phyloP scores from a whole-genome alignment of 2,113 vertebrate genomes.

The Perca fluviatilis region DNA sequence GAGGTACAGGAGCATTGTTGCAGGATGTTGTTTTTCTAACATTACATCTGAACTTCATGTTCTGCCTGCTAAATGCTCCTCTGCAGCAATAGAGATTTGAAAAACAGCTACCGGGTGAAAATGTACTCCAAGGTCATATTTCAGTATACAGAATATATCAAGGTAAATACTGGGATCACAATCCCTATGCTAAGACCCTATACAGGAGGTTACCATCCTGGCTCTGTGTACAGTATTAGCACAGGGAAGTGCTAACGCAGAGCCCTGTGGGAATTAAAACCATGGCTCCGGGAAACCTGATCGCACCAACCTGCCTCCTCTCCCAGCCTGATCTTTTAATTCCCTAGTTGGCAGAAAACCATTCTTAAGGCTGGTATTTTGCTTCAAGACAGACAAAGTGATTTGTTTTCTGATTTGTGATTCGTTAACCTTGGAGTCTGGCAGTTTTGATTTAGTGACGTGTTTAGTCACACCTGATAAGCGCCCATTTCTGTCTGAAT shows the following conservation, averaged over 20 bases:
- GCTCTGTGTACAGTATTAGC: constrained; percentile 38
- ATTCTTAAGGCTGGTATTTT: constrained; percentile 11
- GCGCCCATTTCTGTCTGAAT: constrained; percentile 8
- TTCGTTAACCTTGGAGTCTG: neutral
- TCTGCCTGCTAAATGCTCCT: neutral
- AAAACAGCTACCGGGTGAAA: neutral
- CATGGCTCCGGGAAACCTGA: constrained; percentile 51
- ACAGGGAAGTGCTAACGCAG: constrained; percentile 35
- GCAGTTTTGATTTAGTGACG: constrained; percentile 3
- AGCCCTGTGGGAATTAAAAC: constrained; percentile 42
- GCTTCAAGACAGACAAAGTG: neutral
- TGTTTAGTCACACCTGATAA: neutral
- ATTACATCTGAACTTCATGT: neutral
- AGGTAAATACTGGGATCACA: neutral
- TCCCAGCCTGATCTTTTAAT: constrained; percentile 58
- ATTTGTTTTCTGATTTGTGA: constrained; percentile 15
- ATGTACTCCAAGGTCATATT: constrained; percentile 6
- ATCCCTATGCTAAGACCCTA: neutral
- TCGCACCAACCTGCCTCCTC: constrained; percentile 38
- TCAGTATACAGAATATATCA: neutral
- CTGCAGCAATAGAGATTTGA: neutral
- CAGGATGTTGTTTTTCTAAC: neutral
- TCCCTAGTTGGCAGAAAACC: constrained; percentile 42
- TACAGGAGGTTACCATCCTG: constrained; percentile 4
- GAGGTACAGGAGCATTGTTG: neutral